Evolutionary conservation across 2,113 vertebrate species (phyloP), one percentile per base, ranked within the genome.

Genomic region (Tamias sibiricus): DNA sequence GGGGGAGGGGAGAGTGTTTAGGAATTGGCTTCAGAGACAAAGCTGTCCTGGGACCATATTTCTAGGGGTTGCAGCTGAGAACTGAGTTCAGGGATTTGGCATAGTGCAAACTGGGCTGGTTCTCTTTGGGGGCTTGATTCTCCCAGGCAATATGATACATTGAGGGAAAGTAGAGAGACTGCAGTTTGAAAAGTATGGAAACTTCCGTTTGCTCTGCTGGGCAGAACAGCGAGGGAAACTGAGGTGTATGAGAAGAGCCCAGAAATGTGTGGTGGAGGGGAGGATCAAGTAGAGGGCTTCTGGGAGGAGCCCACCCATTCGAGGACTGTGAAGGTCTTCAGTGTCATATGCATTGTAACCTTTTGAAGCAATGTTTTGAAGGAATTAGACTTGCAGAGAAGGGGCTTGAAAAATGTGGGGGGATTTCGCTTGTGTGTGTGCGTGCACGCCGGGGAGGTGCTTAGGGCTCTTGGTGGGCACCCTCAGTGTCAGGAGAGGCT

Each of bases 61-160:
- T 35, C n/a, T 30, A 11, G 72, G 28, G 57, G 9, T 47, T 69
- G 35, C 28, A 22, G 62, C 37, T 6, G 79, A 30, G 69, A n/a
- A 52, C 64, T 52, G 42, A 47, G 79, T 72, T 42, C 37, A 2
- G 3, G 22, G 66, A 30, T 28, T 0, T n/a, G 52, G 80, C 40
- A 17, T 6, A 1, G 11, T 8, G 12, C 5, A 5, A 42, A 11
- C 42, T 28, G 30, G 13, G 54, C 47, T 13, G 4, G 16, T 11
- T 59, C 32, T 57, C 71, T 19, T 11, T 0, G 16, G 68, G 49
- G 42, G 7, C 57, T 32, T 30, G 35, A 35, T 26, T 85, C 40
- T 71, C 26, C 49, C 30, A 37, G 37, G 74, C 82, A 79, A 59
- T 24, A n/a, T 4, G 35, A 10, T 22, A 3, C 7, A 22, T 57